A percentile compares a stretch with the other conserved stretches of the same genome.
Evolutionary conservation across 2,113 vertebrate species (phyloP).

Genomic region (Neodon shergylaensis): DNA sequence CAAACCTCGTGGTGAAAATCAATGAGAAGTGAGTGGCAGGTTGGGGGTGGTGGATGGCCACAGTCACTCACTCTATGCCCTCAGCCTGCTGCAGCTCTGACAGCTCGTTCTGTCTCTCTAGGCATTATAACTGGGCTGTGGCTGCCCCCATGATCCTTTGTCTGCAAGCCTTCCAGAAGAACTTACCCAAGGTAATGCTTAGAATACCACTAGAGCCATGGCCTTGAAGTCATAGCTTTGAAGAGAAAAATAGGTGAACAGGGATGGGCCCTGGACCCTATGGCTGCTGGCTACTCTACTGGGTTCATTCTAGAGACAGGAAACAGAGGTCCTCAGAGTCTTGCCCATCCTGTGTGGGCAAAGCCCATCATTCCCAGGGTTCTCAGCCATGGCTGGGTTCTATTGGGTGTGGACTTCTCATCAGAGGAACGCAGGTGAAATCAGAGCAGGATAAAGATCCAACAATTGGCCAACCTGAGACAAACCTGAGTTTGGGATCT

Average conservation of each 20-base stretch:
- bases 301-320: background rate
- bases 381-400: background rate
- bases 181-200: conserved; percentile 91
- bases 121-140: conserved; percentile 97
- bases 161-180: conserved; percentile 94
- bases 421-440: background rate
- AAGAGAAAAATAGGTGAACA: background rate
- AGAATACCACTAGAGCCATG: background rate
- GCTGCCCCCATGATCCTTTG: conserved; percentile 96
- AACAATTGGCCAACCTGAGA: background rate
- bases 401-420: background rate
- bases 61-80: accelerated
- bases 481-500: background rate
- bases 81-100: background rate
- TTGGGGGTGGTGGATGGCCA: background rate
- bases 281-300: background rate
- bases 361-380: background rate
- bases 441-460: background rate
- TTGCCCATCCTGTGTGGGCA: background rate
- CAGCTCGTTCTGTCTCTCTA: conserved; percentile 74
- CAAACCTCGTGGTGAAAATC: conserved; percentile 94
- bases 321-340: background rate
- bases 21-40: conserved; percentile 90
- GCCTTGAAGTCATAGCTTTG: background rate
- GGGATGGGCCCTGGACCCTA: background rate